Base-by-base conservation (phyloP, 2,888 invertebrate species). In the Drosophila hamatofila region DNA sequence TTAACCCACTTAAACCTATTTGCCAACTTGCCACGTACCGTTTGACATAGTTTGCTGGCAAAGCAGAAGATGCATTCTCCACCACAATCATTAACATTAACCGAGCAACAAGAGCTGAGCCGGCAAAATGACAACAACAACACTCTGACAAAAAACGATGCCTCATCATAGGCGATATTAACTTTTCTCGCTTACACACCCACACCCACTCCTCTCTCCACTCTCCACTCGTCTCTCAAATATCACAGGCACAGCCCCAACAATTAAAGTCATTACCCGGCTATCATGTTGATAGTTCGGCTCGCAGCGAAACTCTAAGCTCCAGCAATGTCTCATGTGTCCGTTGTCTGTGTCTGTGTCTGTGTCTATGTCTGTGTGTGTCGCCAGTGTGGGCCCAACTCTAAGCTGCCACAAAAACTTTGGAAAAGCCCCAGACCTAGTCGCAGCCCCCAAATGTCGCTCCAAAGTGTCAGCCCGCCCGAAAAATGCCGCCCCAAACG, bases 191-290 rank as follows among this genome's bases (percentile, higher is more conserved):
- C 44, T 3, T 9, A 18, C 8, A 14, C 33, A 5, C 11, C 25
- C 37, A 4, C 21, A 21, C 6, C 11, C 23, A 1, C 7, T 6
- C 2, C 51, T 8, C n/a, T n/a, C n/a, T n/a, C 11, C 23, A 1
- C 30, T 9, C 30, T 30, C 21, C 2, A 14, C 2, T 25, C 52
- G 37, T 21, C 60, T 57, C 52, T 65, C 41, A 21, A 48, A 64
- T 70, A 62, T 59, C 57, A 57, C 27, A 57, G 33, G 57, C 66
- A 58, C 18, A 49, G 4, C 48, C 48, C 61, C 58, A 67, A 54
- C 88, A 88, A 88, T 89, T 89, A 86, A 89, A 88, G 78, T 72
- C 88, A 88, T 89, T 85, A 88, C 76, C 72, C 83, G 74, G 67
- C 90, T 78, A 89, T 85, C 82, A 82, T 78, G 80, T 79, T 86